Conservation (phyloP, 2,888 invertebrate genomes). For the Congeria kusceri region DNA sequence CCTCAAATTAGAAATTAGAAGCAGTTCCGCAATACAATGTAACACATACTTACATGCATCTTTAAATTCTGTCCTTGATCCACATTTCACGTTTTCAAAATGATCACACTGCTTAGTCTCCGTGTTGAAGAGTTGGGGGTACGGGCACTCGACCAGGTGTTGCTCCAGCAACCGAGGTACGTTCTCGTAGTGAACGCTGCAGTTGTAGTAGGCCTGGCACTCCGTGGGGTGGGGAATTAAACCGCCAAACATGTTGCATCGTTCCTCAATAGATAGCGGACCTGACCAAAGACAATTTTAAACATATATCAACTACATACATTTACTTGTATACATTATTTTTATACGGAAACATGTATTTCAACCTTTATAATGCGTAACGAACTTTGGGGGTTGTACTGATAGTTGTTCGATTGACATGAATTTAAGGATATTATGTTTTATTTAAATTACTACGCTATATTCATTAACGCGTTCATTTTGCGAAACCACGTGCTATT, state of each 20-base stretch:
- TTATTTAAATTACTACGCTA: too few relatives aligned
- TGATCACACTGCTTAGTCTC: slow-evolving; percentile 69
- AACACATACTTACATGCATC: slow-evolving; percentile 49
- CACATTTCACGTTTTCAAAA: slow-evolving; percentile 75
- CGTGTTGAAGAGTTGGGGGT: slow-evolving; percentile 74
- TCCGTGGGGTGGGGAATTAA: slow-evolving; percentile 71
- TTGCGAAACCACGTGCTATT: too few relatives aligned
- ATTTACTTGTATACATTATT: not conserved
- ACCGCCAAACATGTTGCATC: slow-evolving; percentile 46
- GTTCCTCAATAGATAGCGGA: slow-evolving; percentile 53
- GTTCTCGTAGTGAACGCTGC: slow-evolving; percentile 54
- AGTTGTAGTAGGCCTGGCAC: slow-evolving; percentile 78
- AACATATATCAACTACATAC: not conserved
- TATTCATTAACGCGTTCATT: too few relatives aligned
- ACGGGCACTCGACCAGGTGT: slow-evolving; percentile 72
- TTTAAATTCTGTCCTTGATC: slow-evolving; percentile 61
- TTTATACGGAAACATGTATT: not conserved
- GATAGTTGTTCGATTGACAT: too few relatives aligned
- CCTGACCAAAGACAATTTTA: slow-evolving; percentile 7
- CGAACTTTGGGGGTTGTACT: too few relatives aligned
- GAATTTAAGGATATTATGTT: too few relatives aligned
- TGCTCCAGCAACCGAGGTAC: slow-evolving; percentile 62
- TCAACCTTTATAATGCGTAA: too few relatives aligned
- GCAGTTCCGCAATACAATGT: not conserved
- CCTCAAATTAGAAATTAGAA: too few relatives aligned